Evolutionary conservation across 1,140 invertebrate species (phyloP).

Genomic region (Drosophila bifasciata): DNA sequence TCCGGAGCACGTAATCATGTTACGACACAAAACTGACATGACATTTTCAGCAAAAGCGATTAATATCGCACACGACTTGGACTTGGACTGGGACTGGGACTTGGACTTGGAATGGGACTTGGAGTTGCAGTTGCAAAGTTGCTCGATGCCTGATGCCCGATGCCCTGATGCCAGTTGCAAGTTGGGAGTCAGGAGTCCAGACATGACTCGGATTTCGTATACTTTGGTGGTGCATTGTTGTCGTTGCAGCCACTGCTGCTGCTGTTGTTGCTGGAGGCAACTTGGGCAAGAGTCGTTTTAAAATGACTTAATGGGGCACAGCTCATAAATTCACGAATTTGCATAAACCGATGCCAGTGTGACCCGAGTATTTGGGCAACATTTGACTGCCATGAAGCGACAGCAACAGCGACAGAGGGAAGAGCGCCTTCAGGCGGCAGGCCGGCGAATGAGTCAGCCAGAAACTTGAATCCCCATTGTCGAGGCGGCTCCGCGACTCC

Average conservation of each 20-base stretch:
- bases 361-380: conserved; percentile 54
- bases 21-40: conserved; percentile 82
- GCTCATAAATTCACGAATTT: conserved; percentile 83
- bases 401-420: conserved; percentile 34
- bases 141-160: conserved; percentile 2
- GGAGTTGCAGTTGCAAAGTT: conserved; percentile 29
- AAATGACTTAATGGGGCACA: conserved; percentile 83
- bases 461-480: conserved; percentile 45
- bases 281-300: conserved; percentile 60
- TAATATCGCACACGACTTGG: conserved; percentile 80
- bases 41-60: conserved; percentile 82
- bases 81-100: conserved; percentile 24
- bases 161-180: conserved; percentile 22
- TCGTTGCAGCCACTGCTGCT: conserved; percentile 18
- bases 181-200: conserved; percentile 32
- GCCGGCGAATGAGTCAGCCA: conserved; percentile 15
- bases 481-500: conserved; percentile 25
- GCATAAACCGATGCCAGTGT: conserved; percentile 60
- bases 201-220: conserved; percentile 51
- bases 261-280: conserved; percentile 45
- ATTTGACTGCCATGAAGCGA: conserved; percentile 19
- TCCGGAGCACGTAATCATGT: conserved; percentile 75
- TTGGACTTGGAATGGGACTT: conserved; percentile 8
- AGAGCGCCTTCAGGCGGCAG: conserved; percentile 37
- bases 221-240: conserved; percentile 59